These are phyloP conservation scores for Scolopax rusticola DNA, from an alignment of 2,797 vertebrate genomes.

Conservation along the genomic window DNA sequence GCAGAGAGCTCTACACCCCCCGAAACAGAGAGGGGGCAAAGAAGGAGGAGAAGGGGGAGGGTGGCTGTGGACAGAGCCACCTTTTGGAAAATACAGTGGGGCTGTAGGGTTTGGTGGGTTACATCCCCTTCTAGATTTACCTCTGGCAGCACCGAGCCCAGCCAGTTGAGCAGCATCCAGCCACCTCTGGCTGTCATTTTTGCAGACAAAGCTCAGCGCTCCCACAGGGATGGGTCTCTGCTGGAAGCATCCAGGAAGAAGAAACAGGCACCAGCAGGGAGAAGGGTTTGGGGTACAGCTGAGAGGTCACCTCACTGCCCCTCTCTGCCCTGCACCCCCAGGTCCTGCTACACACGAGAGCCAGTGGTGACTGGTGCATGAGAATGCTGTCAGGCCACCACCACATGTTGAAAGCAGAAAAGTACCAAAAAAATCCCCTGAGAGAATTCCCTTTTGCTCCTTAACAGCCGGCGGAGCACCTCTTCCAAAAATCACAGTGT, in stretches of 20 bases:
- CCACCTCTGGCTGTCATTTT: background rate
- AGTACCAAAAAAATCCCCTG: background rate
- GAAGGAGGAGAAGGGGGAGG: background rate
- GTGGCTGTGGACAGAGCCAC: background rate
- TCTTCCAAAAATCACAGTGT: fast-evolving
- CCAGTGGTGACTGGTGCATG: fast-evolving
- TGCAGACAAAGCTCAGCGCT: background rate
- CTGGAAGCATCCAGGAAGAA: background rate
- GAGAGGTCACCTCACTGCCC: background rate
- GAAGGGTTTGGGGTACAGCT: fast-evolving
- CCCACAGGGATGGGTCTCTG: fast-evolving
- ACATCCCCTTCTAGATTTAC: background rate
- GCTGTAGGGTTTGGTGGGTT: fast-evolving
- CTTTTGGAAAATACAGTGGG: fast-evolving
- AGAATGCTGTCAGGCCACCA: fast-evolving
- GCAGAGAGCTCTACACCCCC: background rate
- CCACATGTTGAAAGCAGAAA: background rate
- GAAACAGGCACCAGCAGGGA: fast-evolving
- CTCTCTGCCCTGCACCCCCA: background rate
- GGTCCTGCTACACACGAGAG: fast-evolving
- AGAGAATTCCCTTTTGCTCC: background rate
- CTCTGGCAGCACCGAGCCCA: background rate
- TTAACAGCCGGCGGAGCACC: fast-evolving
- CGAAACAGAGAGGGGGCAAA: background rate
- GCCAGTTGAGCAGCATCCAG: background rate